Evolutionary conservation across 2,113 vertebrate genomes (phyloP).

Genomic region (Syngnathoides biaculeatus): DNA sequence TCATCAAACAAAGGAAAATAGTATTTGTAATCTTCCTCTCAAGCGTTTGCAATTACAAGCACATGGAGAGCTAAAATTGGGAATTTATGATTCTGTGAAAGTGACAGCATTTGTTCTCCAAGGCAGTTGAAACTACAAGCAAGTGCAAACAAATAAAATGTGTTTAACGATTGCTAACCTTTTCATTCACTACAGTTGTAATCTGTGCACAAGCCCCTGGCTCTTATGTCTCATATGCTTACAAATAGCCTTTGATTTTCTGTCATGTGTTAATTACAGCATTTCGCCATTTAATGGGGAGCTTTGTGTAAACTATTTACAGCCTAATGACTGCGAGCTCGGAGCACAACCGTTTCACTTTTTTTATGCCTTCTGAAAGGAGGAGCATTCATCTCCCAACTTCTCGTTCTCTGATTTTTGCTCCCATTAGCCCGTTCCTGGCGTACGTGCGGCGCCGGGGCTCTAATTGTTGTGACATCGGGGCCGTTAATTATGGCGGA

Average conservation of each 20-base stretch:
- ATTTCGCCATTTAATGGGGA: slow-evolving; percentile 96
- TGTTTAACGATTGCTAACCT: slow-evolving; percentile 79
- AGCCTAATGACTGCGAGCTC: slow-evolving; percentile 95
- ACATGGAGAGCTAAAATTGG: not conserved
- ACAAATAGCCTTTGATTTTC: slow-evolving; percentile 99
- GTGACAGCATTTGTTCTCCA: slow-evolving; percentile 9
- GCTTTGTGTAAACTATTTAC: slow-evolving; percentile 99
- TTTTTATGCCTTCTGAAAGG: slow-evolving; percentile 89
- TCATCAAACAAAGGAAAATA: too few relatives aligned
- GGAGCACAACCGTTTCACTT: slow-evolving; percentile 89
- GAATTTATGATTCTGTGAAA: not conserved
- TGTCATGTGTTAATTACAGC: slow-evolving; percentile 98
- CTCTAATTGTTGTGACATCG: slow-evolving; percentile 96
- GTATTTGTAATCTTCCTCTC: too few relatives aligned
- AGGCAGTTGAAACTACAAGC: slow-evolving; percentile 15
- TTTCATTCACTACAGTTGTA: slow-evolving; percentile 89
- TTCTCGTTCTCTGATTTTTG: slow-evolving; percentile 84
- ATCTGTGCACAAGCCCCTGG: slow-evolving; percentile 86
- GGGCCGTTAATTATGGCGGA: slow-evolving; percentile 99
- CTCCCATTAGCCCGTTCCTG: slow-evolving; percentile 96
- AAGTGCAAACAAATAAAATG: slow-evolving; percentile 43
- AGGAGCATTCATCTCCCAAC: slow-evolving; percentile 81
- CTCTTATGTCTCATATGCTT: slow-evolving; percentile 95
- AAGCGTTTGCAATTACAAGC: too few relatives aligned
- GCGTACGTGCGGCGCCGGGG: slow-evolving; percentile 81